Evolutionary conservation across 2,113 vertebrate genomes (phyloP).

Genomic region (Tetrao urogallus): DNA sequence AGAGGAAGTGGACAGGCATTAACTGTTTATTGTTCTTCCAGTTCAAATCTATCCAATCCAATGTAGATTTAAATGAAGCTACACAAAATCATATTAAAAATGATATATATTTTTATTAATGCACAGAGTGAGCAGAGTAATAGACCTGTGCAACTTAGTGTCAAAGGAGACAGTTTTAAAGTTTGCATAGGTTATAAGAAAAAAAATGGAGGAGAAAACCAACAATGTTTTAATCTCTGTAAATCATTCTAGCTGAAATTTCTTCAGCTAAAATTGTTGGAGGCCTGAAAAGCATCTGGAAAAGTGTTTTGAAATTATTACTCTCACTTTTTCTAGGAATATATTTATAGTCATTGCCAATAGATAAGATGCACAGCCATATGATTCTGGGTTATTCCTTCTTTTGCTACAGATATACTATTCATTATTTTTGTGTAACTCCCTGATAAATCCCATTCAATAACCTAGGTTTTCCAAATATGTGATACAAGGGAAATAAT

Average conservation of each 20-base stretch:
- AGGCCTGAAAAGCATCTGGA: not conserved
- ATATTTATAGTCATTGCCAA: not conserved
- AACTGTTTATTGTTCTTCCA: not conserved
- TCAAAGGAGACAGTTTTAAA: not conserved
- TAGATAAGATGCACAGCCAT: not conserved
- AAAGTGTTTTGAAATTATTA: not conserved
- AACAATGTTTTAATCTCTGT: not conserved
- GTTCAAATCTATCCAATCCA: not conserved
- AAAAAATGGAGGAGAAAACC: not conserved
- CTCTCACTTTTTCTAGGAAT: not conserved
- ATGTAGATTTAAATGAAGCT: not conserved
- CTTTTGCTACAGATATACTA: not conserved
- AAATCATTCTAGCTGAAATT: not conserved
- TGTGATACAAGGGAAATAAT: not conserved
- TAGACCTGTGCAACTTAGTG: not conserved
- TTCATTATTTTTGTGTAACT: not conserved
- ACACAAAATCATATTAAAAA: not conserved
- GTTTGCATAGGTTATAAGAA: not conserved
- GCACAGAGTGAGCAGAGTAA: not conserved
- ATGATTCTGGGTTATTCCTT: not conserved
- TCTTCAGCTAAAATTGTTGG: not conserved
- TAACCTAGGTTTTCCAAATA: not conserved
- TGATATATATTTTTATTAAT: not conserved
- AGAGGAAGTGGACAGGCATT: not conserved
- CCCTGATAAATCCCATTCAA: not conserved